These are phyloP conservation scores for Rhogogaster chlorosoma DNA, from an alignment of 2,888 invertebrate species.

Conservation along the genomic window DNA sequence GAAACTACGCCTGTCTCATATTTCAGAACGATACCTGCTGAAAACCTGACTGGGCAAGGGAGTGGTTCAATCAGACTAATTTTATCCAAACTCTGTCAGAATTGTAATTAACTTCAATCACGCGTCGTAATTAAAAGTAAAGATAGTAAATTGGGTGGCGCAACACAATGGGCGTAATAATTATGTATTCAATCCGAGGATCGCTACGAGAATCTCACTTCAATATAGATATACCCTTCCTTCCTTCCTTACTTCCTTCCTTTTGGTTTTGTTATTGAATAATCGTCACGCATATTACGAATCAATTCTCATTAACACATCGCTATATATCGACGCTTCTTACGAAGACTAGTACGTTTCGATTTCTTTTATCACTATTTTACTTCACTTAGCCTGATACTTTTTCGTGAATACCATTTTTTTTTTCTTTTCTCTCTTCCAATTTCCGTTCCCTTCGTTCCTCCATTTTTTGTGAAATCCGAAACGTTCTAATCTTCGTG, in stretches of 20 bases:
- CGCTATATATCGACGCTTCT: no score
- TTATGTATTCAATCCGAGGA: neutral
- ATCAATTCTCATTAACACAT: no score
- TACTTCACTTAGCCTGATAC: no score
- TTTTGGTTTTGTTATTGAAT: neutral
- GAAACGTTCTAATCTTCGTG: no score
- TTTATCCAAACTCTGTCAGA: neutral
- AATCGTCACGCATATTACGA: neutral
- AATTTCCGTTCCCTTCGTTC: no score
- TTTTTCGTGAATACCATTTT: no score
- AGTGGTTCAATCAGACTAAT: constrained; percentile 1
- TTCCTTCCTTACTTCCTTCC: no score
- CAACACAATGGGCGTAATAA: neutral
- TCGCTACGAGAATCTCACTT: neutral
- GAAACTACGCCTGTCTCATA: neutral
- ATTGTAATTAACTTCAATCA: neutral
- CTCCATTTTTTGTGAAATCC: no score
- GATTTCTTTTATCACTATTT: no score
- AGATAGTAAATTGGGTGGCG: neutral
- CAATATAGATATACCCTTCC: no score
- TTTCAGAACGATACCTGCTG: neutral
- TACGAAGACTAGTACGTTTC: no score
- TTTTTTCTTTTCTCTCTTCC: no score
- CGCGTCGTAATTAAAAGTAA: neutral
- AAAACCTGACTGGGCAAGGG: neutral